Conservation (phyloP, 2,888 invertebrate species). For the Ischnura elegans region DNA sequence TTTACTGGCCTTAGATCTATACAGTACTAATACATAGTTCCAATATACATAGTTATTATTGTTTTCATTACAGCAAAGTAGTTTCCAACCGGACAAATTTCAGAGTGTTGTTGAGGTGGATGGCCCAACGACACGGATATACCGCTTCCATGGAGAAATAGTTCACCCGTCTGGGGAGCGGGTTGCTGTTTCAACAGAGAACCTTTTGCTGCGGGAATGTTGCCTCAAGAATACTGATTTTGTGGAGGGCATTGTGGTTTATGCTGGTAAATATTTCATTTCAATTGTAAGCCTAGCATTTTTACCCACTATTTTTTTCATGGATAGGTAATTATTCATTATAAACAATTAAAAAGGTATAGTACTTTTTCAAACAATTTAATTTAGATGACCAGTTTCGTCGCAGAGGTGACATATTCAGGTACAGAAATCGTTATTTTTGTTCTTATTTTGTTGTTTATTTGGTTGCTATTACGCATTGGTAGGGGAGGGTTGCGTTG, state of each 20-base stretch:
- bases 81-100: slow-evolving; percentile 90
- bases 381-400: too few relatives aligned
- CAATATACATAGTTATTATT: too few relatives aligned
- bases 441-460: too few relatives aligned
- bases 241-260: slow-evolving; percentile 97
- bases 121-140: slow-evolving; percentile 96
- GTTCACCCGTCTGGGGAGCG: slow-evolving; percentile 88
- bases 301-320: not conserved
- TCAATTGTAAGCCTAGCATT: not conserved
- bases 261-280: slow-evolving; percentile 83
- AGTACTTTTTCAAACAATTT: too few relatives aligned
- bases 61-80: slow-evolving; percentile 81
- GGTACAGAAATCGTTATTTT: too few relatives aligned
- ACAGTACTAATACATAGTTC: too few relatives aligned
- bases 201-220: slow-evolving; percentile 95
- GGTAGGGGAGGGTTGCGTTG: too few relatives aligned
- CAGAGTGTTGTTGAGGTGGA: slow-evolving; percentile 94
- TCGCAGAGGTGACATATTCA: too few relatives aligned
- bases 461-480: too few relatives aligned
- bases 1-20: too few relatives aligned
- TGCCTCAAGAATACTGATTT: slow-evolving; percentile 97
- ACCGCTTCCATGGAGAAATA: slow-evolving; percentile 94
- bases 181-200: slow-evolving; percentile 92
- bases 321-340: too few relatives aligned
- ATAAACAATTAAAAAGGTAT: too few relatives aligned